Evolutionary conservation across 2,113 vertebrate genomes (phyloP).

Genomic region (Ia io): DNA sequence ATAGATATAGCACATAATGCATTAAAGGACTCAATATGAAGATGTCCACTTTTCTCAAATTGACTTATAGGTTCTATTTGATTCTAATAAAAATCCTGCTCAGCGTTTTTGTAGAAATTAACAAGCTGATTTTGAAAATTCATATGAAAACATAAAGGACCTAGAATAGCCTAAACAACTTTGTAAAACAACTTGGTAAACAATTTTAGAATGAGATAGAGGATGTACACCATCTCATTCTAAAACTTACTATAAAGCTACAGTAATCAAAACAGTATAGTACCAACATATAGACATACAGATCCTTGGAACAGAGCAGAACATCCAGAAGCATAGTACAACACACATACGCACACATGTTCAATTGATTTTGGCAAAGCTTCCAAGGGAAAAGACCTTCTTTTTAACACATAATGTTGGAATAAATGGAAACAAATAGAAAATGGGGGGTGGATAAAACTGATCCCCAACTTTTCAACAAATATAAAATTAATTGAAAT

Average conservation of each 20-base stretch:
- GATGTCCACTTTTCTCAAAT: background rate
- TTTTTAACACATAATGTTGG: background rate
- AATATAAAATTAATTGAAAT: conserved; percentile 10
- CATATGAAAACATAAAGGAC: background rate
- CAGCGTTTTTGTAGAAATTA: background rate
- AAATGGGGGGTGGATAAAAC: background rate
- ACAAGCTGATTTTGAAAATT: background rate
- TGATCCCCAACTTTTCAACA: background rate
- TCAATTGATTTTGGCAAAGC: background rate
- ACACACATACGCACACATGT: background rate
- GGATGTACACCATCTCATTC: background rate
- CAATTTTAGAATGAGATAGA: background rate
- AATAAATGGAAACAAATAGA: background rate
- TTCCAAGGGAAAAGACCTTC: background rate
- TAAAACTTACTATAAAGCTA: background rate
- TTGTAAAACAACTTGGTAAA: background rate
- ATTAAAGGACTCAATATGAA: background rate
- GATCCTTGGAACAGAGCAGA: background rate
- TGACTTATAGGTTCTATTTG: background rate
- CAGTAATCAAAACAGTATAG: background rate
- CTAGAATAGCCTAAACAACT: background rate
- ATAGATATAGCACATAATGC: background rate
- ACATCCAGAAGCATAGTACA: background rate
- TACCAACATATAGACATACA: background rate
- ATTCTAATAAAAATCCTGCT: background rate